Evolutionary conservation across 2,888 invertebrate species (phyloP).

Genomic region (Acrocera orbiculus): DNA sequence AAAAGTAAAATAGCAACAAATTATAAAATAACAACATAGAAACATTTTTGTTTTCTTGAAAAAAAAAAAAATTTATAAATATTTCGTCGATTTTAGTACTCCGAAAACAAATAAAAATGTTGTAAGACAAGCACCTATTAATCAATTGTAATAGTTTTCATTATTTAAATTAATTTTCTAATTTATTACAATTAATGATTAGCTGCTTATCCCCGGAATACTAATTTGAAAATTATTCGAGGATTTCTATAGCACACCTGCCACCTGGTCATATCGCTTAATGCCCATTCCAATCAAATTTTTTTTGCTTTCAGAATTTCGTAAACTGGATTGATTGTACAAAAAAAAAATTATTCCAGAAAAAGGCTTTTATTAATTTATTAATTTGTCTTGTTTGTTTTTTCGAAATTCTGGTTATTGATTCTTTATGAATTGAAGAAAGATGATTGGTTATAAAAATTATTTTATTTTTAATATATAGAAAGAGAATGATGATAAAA

Average conservation of each 20-base stretch:
- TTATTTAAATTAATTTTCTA: neutral
- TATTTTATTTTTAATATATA: no score
- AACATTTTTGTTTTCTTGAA: neutral
- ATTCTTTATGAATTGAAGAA: no score
- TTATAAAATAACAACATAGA: conserved; percentile 13
- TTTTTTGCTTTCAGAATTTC: conserved; percentile 14
- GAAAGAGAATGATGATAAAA: no score
- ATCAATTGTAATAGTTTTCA: conserved; percentile 25
- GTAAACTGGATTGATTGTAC: no score
- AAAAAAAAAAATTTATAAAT: no score
- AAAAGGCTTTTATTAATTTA: conserved; percentile 1
- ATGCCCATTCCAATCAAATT: conserved; percentile 45
- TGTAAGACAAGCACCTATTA: conserved; percentile 30
- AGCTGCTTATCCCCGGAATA: conserved; percentile 33
- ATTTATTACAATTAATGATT: conserved; percentile 15
- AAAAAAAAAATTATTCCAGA: no score
- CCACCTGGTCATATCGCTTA: conserved; percentile 53
- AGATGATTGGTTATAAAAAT: no score
- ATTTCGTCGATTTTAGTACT: no score
- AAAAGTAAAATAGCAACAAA: neutral
- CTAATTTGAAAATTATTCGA: conserved; percentile 19
- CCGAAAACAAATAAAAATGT: conserved; percentile 19
- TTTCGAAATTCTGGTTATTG: conserved; percentile 6
- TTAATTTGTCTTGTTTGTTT: conserved; percentile 2
- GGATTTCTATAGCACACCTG: conserved; percentile 37